These are phyloP conservation scores for Zelleria hepariella DNA, from an alignment of 2,888 invertebrate species.

Conservation along the genomic window DNA sequence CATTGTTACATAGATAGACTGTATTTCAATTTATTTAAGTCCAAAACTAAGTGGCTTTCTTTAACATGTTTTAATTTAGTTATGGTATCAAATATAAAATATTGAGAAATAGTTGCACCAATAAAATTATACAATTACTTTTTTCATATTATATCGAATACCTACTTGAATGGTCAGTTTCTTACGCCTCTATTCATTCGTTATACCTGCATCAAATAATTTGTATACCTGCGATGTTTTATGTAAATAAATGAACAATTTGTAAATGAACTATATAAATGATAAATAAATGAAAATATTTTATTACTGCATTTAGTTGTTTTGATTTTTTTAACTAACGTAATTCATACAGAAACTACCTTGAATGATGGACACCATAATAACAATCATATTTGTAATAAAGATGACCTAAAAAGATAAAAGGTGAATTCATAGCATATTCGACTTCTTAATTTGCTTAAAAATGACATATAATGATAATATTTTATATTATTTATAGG, in stretches of 20 bases:
- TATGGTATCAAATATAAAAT: no score
- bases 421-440: neutral
- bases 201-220: slow-evolving; percentile 39
- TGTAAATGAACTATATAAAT: slow-evolving; percentile 36
- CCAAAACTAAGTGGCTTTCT: neutral
- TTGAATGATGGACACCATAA: neutral
- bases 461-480: no score
- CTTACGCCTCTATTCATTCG: slow-evolving; percentile 27
- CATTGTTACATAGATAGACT: neutral
- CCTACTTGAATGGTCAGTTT: neutral
- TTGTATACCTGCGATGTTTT: slow-evolving; percentile 20
- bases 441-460: neutral
- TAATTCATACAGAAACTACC: neutral
- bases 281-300: slow-evolving; percentile 64
- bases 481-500: no score
- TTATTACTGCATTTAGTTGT: slow-evolving; percentile 49
- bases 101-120: no score
- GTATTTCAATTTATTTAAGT: neutral
- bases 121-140: no score
- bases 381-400: neutral
- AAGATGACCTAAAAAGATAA: neutral
- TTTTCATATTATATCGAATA: no score
- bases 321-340: slow-evolving; percentile 14
- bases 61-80: neutral
- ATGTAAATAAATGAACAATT: slow-evolving; percentile 49